Base-by-base conservation (phyloP, 2,797 vertebrate species). In the Myotis myotis region DNA sequence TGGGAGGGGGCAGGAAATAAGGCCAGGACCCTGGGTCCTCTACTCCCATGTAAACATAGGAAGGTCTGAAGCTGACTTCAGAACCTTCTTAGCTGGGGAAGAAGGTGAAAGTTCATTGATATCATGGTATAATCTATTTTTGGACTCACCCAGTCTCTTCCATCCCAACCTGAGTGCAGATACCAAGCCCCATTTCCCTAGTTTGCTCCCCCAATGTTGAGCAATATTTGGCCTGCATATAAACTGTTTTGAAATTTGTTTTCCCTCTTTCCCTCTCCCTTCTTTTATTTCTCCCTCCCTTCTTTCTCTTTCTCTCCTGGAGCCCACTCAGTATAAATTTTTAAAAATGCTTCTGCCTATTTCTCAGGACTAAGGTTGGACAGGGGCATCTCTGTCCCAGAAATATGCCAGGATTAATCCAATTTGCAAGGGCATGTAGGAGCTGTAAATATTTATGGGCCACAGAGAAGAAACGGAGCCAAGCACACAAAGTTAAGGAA, bases 361-460 rank as follows among this genome's bases (percentile, higher is more conserved):
- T 97, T 95, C 93, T 98, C 92, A 95, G 94, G 90, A 88, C 51
- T 89, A 66, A 96, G 80, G 17, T 20, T 96, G 97, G 96, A 97
- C 89, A 97, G 76, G 36, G 15, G 47, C 13, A 16, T 97, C 96
- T 97, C 96, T 95, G 97, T 96, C 13, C 74, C 93, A 97, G 85
- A 68, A 97, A 97, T 93, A 95, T 96, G 94, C 90, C 95, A 94
- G 97, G 96, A 97, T 97, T 97, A 97, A 97, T 97, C 95, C 97
- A 96, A 96, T 98, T 98, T 98, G 89, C 95, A 96, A 97, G 92
- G 96, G 44, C 97, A 89, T 30, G 80, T 66, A 92, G 93, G 91
- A 97, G 94, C 94, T 98, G 95, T 93, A 97, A 98, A 97, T 95
- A 97, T 97, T 98, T 97, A 93, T 93, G 94, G 93, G 81, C 82